Base-by-base conservation (phyloP, 1,140 invertebrate genomes). In the Myzus persicae region DNA sequence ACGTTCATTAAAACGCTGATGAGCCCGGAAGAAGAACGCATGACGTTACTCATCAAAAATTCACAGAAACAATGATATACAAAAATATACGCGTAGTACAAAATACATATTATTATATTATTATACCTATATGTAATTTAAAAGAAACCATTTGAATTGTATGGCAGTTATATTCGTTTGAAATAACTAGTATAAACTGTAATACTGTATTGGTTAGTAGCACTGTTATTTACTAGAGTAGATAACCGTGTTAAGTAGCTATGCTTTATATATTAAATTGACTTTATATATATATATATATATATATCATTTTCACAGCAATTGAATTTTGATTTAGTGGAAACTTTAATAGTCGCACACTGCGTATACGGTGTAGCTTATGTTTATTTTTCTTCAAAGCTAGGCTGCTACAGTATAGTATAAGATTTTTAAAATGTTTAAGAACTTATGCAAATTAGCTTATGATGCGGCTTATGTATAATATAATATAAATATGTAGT, bases 11-110 rank as follows among this genome's bases (percentile, higher is more conserved):
- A 42, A 67, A 90, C 89, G 38, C 6, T 90, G 88, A 90, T 59
- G 88, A 90, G 88, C 51, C 51, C 88, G 88, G 88, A 59, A 90
- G 88, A 59, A 90, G 88, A 90, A 24, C 38, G 88, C 88, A 90
- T 36, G 51, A 44, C 51, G 38, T 90, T 90, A 90, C 89, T 67
- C 54, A 42, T 59, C 89, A 20, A 42, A 90, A 90, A 59, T 59
- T 26, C 18, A 59, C 38, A 42, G 6, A 90, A 67, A 90, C 89
- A 90, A 90, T 90, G 89, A 59, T 59, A 31, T 26, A 38, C 51
- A 42, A 26, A 26, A 59, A 59, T 90, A 90, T 54, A 31, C 11
- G 31, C 44, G 40, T 48, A 88, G 5, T 48, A 90, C 36, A 38
- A 11, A 90, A n/a, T n/a, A n/a, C 9, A 51, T 24, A 31, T 1